These are phyloP conservation scores for Macaria liturata DNA, from an alignment of 2,888 invertebrate species.

Conservation along the genomic window DNA sequence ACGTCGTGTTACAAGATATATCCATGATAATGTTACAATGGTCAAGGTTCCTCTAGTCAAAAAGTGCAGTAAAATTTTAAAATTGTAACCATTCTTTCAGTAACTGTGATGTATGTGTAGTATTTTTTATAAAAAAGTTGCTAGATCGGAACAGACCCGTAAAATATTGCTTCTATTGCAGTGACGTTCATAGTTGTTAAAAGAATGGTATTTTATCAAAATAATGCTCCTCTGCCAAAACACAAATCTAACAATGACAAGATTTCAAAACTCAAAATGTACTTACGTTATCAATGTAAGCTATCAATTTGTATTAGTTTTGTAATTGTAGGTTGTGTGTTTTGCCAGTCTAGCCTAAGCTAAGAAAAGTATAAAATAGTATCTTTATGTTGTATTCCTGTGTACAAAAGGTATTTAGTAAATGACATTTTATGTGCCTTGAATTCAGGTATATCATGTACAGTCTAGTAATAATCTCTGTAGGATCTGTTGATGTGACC, in stretches of 20 bases:
- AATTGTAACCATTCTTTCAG: conserved; percentile 67
- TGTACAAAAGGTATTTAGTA: conserved; percentile 22
- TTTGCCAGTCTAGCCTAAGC: conserved; percentile 80
- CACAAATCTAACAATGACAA: conserved; percentile 54
- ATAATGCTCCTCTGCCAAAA: conserved; percentile 78
- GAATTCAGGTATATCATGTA: conserved; percentile 46
- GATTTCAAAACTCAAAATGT: conserved; percentile 31
- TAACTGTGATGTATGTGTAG: conserved; percentile 39
- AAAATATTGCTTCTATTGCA: conserved; percentile 9
- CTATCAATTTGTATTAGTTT: conserved; percentile 30
- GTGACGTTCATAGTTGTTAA: conserved; percentile 46
- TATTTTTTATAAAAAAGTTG: conserved; percentile 8
- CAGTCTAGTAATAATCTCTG: conserved; percentile 54
- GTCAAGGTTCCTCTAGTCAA: conserved; percentile 75
- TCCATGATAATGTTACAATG: conserved; percentile 35
- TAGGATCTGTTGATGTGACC: conserved; percentile 78
- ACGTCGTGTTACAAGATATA: conserved; percentile 30
- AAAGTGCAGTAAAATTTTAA: conserved; percentile 80
- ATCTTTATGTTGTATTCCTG: conserved; percentile 42
- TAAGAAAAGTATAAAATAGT: conserved; percentile 71
- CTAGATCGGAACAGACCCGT: conserved; percentile 16
- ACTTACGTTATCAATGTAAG: conserved; percentile 35
- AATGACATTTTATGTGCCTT: conserved; percentile 32
- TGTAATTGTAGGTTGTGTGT: conserved; percentile 53
- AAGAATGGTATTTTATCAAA: conserved; percentile 58